A percentile compares a stretch with the other conserved stretches of the same genome.
Conservation (phyloP, 2,888 invertebrate genomes). For the Sinodicranocentrus sp. region DNA sequence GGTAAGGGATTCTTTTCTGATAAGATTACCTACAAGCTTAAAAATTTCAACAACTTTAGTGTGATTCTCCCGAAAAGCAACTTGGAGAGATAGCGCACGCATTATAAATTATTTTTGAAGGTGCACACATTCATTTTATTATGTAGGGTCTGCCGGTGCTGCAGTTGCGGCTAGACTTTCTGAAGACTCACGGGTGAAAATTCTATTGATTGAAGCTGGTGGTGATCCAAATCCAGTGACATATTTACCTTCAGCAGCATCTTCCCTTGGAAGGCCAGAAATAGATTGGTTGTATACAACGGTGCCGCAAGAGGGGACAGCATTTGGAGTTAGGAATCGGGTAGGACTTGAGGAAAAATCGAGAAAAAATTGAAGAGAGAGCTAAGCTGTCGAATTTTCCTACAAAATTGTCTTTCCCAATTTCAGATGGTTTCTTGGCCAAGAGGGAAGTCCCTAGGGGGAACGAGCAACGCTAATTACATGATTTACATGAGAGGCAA, state of each 20-base stretch:
- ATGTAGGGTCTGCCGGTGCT: conserved; percentile 21
- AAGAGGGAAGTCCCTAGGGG: conserved; percentile 28
- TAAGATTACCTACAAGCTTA: too few species aligned
- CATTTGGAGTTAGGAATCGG: not conserved
- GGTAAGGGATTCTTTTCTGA: too few species aligned
- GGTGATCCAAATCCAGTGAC: conserved; percentile 34
- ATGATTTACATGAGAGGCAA: conserved; percentile 81
- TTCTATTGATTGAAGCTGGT: conserved; percentile 63
- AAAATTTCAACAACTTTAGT: too few species aligned
- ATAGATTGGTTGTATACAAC: conserved; percentile 54
- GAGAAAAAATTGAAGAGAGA: too few species aligned
- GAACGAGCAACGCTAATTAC: conserved; percentile 27
- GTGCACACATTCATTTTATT: too few species aligned
- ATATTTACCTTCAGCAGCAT: not conserved
- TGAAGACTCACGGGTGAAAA: not conserved
- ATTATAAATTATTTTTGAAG: too few species aligned
- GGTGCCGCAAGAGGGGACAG: conserved; percentile 17
- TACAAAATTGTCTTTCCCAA: too few species aligned
- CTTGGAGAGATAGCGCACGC: too few species aligned
- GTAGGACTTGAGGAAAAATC: not conserved
- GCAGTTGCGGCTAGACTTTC: not conserved
- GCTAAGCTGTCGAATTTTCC: too few species aligned
- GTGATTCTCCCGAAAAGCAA: too few species aligned
- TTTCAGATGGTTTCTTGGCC: too few species aligned
- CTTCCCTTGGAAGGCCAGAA: conserved; percentile 13